These are phyloP conservation scores for Pollimyrus isidori DNA, from an alignment of 2,113 vertebrate species.

Conservation along the genomic window DNA sequence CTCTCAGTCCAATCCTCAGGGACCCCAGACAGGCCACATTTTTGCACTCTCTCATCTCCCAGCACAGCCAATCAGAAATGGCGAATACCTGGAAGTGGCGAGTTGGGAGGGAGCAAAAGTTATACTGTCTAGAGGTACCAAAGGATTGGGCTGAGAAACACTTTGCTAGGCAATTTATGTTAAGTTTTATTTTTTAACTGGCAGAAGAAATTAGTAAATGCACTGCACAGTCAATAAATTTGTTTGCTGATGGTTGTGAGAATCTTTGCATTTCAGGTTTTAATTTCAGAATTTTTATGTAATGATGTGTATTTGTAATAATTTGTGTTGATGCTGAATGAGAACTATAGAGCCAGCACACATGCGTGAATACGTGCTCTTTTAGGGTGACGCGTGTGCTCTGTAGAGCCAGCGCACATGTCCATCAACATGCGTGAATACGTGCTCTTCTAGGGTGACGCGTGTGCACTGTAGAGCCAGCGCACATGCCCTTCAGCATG, in stretches of 20 bases:
- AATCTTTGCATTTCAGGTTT: not conserved
- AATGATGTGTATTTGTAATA: not conserved
- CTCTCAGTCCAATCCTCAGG: not conserved
- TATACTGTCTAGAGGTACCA: not conserved
- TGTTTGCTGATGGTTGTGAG: not conserved
- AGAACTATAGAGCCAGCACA: not conserved
- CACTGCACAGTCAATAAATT: not conserved
- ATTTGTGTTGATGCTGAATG: not conserved
- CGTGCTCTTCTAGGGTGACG: not conserved
- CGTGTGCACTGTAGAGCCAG: conserved; percentile 20
- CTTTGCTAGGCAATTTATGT: not conserved
- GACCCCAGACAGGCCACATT: not conserved
- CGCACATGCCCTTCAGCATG: conserved; percentile 15
- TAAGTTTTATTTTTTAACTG: not conserved
- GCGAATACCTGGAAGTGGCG: not conserved
- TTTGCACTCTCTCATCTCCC: not conserved
- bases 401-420: not conserved
- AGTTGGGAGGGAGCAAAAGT: not conserved
- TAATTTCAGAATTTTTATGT: not conserved
- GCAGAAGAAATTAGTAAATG: not conserved
- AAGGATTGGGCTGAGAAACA: not conserved
- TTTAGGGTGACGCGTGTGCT: conserved; percentile 18
- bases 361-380: conserved; percentile 21
- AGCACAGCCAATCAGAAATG: not conserved
- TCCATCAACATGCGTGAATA: conserved; percentile 22